Percentiles rank a stretch among this genome's conserved stretches.
Conservation (phyloP, 1,140 invertebrate species). For the Melanaphis sacchari region DNA sequence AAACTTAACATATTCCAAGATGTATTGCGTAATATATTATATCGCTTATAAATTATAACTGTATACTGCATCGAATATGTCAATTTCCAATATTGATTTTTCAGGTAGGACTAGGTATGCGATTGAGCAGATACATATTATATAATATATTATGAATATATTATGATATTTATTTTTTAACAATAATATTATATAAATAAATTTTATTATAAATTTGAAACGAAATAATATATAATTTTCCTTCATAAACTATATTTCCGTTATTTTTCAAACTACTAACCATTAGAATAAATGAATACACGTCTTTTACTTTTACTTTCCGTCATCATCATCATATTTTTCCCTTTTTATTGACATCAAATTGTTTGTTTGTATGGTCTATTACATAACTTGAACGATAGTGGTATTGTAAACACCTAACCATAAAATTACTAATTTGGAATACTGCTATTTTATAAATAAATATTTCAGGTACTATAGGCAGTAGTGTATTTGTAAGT, state of each 20-base stretch:
- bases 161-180: neutral
- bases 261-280: neutral
- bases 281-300: neutral
- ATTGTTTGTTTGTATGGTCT: constrained; percentile 22
- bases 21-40: neutral
- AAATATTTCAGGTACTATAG: neutral
- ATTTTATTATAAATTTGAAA: neutral
- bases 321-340: constrained; percentile 10
- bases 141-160: neutral
- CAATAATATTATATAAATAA: neutral
- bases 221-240: neutral
- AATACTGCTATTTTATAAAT: neutral
- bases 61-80: neutral
- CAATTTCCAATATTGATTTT: neutral
- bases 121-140: neutral
- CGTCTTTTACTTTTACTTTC: constrained; percentile 37
- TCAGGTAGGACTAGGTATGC: neutral
- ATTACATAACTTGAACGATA: neutral
- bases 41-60: neutral
- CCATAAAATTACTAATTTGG: neutral
- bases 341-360: neutral
- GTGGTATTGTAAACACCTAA: constrained; percentile 1
- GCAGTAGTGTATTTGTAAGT: too few relatives aligned
- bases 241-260: neutral
- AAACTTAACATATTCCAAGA: neutral